Conservation (phyloP, 2,888 invertebrate species). For the Mystacides longicornis region DNA sequence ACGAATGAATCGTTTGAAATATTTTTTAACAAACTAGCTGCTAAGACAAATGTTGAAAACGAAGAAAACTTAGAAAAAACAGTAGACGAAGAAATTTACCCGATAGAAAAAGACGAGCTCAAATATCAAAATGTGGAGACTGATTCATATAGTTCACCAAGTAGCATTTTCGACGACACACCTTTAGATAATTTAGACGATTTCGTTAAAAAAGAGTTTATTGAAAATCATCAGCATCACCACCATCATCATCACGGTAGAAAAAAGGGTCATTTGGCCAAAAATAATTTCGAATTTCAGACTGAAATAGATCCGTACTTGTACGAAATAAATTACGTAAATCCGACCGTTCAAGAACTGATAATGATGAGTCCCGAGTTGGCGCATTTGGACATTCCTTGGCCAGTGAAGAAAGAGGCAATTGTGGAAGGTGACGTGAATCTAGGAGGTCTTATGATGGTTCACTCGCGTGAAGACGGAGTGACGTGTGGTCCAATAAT, state of each 20-base stretch:
- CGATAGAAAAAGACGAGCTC: conserved; percentile 18
- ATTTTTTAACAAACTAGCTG: conserved; percentile 18
- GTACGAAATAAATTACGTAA: conserved; percentile 14
- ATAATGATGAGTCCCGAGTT: conserved; percentile 33
- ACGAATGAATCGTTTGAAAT: conserved; percentile 21
- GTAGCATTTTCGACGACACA: conserved; percentile 10
- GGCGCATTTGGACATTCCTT: conserved; percentile 35
- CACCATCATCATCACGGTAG: conserved; percentile 12
- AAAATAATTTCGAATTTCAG: conserved; percentile 1
- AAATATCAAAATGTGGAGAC: conserved; percentile 9
- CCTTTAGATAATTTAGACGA: conserved; percentile 15
- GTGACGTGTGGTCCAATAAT: conserved; percentile 80
- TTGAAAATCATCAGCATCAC: conserved; percentile 7
- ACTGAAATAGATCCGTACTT: conserved; percentile 10
- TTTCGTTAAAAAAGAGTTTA: conserved; percentile 11
- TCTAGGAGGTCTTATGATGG: conserved; percentile 88
- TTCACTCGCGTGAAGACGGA: conserved; percentile 75
- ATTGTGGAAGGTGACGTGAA: conserved; percentile 77
- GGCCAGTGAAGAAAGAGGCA: conserved; percentile 75
- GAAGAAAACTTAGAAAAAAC: conserved; percentile 9
- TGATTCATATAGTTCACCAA: conserved; percentile 1
- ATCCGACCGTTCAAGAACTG: conserved; percentile 23
- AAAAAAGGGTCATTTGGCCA: not conserved
- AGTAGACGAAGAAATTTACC: conserved; percentile 20
- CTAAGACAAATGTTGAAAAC: conserved; percentile 8